Evolutionary conservation across 2,888 invertebrate genomes (phyloP), one percentile per base, ranked within the genome.

Genomic region (Myopa tessellatipennis): DNA sequence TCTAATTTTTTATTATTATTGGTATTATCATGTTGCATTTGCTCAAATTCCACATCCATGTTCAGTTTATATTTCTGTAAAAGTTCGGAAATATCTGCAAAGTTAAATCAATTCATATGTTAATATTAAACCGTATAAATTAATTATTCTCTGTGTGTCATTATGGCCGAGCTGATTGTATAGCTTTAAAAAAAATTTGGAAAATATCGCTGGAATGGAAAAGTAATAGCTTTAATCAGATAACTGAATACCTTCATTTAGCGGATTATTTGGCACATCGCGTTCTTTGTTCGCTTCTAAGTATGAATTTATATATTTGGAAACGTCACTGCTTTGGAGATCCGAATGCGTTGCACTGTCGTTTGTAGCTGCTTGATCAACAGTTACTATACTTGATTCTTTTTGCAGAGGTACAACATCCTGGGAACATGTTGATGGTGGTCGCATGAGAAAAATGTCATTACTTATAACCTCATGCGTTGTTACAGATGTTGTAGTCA

Each of bases 401-500:
- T 38, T 14, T 1, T 3, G 14, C 18, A 18, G 3, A 34, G 16
- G 36, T 36, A 34, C 8, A 38, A n/a, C 12, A 6, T 65, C 4
- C n/a, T 55, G 16, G 50, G 34, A 67, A 8, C n/a, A 18, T 26
- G 8, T 50, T 55, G 38, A 60, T 34, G 40, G 6, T 12, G 38
- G n/a, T 34, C 34, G 50, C 68, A 60, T 60, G 58, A 68, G 40
- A 40, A 75, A 68, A 34, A 75, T 12, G 38, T 75, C 75, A 14
- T 58, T 68, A 68, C 75, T 75, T 58, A 75, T 75, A 16, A 77
- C n/a, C 68, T 79, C 74, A 10, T 76, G 80, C 52, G 76, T 61
- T 34, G 79, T 79, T 60, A 80, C 58, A 36, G 79, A 65, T 38
- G 71, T 77, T 36, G 79, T 79, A 26, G 78, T 78, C 10, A 80